Percentiles rank a stretch among this genome's conserved stretches.
Conservation (phyloP, 2,797 vertebrate species). For the Limnodromus scolopaceus region DNA sequence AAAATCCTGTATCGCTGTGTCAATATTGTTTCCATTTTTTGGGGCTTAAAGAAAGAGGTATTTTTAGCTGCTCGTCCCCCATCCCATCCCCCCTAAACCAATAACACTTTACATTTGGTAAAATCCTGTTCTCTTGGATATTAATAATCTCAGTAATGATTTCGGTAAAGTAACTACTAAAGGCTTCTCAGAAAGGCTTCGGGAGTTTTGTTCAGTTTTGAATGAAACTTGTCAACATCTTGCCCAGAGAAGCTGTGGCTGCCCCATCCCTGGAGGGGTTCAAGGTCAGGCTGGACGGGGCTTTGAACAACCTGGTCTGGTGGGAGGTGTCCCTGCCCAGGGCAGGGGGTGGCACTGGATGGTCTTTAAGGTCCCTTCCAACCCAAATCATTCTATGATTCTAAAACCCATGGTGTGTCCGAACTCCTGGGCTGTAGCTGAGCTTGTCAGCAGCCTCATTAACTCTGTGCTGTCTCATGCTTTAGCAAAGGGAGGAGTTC, state of each 20-base stretch:
- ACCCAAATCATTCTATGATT: neutral
- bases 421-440: neutral
- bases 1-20: neutral
- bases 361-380: too few species aligned
- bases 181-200: neutral
- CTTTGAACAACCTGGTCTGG: too few species aligned
- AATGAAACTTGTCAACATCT: neutral
- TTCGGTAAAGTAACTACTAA: neutral
- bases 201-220: neutral
- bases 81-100: rapidly evolving
- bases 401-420: rapidly evolving
- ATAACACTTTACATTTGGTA: neutral
- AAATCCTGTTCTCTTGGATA: neutral
- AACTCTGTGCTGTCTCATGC: neutral
- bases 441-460: neutral
- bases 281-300: too few species aligned
- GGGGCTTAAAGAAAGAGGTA: neutral
- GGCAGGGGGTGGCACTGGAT: too few species aligned
- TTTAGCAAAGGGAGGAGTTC: neutral
- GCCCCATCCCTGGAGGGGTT: too few species aligned
- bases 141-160: neutral
- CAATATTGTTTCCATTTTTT: neutral
- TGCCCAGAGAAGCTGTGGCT: too few species aligned
- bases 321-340: too few species aligned
- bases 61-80: neutral